Evolutionary conservation across 2,797 vertebrate genomes (phyloP), one percentile per base, ranked within the genome.

Genomic region (Macroramphosus scolopax): DNA sequence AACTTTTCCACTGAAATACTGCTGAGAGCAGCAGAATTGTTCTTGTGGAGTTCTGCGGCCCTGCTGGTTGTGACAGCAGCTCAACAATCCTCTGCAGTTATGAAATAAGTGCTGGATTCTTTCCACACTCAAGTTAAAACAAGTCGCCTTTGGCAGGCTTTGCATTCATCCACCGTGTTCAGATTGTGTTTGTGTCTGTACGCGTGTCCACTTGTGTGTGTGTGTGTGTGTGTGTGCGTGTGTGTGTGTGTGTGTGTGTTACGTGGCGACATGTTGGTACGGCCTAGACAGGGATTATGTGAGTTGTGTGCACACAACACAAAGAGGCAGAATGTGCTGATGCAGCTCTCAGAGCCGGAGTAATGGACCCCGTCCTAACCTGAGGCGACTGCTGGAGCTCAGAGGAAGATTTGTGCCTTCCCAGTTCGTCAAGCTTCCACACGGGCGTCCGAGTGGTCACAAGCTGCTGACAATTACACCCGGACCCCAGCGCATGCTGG

Each of bases 271-370:
- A 18, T 5, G 5, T 28, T 5, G 38, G 29, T 49, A 49, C 52
- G 42, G 42, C 40, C 26, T 44, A 40, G 26, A 29, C 14, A 36
- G 26, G 13, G n/a, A 32, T 29, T 51, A 45, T 44, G 42, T n/a
- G n/a, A n/a, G n/a, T n/a, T n/a, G n/a, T n/a, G n/a, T n/a, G n/a
- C n/a, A 50, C 36, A 48, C 13, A 30, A 49, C 55, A 78, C 76
- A 84, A 68, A 35, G 26, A 46, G 54, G 32, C 35, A 77, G 61
- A 85, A 85, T 82, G 51, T 80, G 83, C 72, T 84, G 80, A 83
- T 41, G 44, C 72, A 55, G 81, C 63, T 36, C 30, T 55, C 16
- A 12, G 10, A 52, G 54, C 13, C 5, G 61, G 71, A 43, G 15
- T 50, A 56, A 68, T 53, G 67, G 46, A 75, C 58, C 54, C 36